Conservation (phyloP, 2,797 vertebrate species). For the Mormyrus hasselquistii region DNA sequence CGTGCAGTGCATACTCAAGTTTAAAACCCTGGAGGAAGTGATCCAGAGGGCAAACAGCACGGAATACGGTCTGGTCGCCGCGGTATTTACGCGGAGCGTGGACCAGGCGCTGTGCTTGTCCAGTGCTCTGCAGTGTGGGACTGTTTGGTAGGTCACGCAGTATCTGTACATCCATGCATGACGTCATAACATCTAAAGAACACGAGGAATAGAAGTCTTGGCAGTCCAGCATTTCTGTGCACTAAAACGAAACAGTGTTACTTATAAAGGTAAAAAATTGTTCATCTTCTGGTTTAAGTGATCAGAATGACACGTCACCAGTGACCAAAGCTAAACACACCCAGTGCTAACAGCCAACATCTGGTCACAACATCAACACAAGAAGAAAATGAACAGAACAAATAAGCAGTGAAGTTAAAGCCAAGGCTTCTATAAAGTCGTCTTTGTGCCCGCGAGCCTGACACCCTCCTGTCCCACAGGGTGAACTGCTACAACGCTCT, state of each 20-base stretch:
- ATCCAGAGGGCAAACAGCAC: slow-evolving; percentile 77
- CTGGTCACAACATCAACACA: neutral
- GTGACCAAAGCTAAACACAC: neutral
- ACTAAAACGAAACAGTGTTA: neutral
- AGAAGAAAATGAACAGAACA: neutral
- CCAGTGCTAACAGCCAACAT: neutral
- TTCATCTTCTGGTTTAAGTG: neutral
- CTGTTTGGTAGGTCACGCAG: slow-evolving; percentile 72
- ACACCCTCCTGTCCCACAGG: slow-evolving; percentile 55
- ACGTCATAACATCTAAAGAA: neutral
- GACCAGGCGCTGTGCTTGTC: slow-evolving; percentile 79
- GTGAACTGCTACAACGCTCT: slow-evolving; percentile 94
- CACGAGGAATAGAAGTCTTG: neutral
- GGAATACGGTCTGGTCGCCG: slow-evolving; percentile 78
- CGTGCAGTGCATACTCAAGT: slow-evolving; percentile 87
- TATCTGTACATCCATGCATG: neutral
- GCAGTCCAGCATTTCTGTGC: neutral
- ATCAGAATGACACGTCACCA: neutral
- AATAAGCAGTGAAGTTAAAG: neutral
- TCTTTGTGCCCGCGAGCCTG: neutral
- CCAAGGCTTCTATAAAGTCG: neutral
- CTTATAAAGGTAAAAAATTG: neutral
- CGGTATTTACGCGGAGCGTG: slow-evolving; percentile 79
- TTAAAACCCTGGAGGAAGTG: slow-evolving; percentile 80
- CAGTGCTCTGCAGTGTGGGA: slow-evolving; percentile 77